Percentiles rank a stretch among this genome's conserved stretches.
Evolutionary conservation across 2,113 vertebrate genomes (phyloP).

Genomic region (Columba janthina): DNA sequence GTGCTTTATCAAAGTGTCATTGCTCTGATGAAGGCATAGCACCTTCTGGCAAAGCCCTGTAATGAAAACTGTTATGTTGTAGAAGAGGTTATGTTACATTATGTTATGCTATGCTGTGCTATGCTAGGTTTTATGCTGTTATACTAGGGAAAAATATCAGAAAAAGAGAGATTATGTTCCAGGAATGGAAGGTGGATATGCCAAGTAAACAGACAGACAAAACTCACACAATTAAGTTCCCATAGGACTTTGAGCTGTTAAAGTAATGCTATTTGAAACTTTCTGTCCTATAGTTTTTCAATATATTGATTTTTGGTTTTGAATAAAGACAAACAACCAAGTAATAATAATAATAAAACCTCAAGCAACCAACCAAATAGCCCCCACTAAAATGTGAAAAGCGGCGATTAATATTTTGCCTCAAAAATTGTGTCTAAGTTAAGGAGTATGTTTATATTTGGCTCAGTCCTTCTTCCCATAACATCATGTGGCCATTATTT

Average conservation of each 20-base stretch:
- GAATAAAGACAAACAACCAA: no score
- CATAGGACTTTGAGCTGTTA: not conserved
- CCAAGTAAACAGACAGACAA: not conserved
- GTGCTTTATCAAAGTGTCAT: slow-evolving; percentile 63
- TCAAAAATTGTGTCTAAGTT: not conserved
- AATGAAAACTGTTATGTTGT: not conserved
- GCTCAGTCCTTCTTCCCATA: rapidly evolving
- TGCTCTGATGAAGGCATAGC: slow-evolving; percentile 33
- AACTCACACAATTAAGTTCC: not conserved
- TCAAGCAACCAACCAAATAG: not conserved
- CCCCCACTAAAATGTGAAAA: not conserved
- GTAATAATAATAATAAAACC: no score
- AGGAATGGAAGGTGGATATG: not conserved
- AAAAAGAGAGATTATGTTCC: not conserved
- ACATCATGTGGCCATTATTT: not conserved
- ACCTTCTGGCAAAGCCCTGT: slow-evolving; percentile 2
- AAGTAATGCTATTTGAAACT: not conserved
- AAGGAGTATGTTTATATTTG: not conserved
- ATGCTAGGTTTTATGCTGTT: not conserved
- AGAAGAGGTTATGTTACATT: not conserved
- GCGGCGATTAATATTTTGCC: not conserved
- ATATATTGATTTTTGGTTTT: not conserved
- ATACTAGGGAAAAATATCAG: not conserved
- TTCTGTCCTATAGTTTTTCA: not conserved
- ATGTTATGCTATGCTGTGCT: not conserved